Evolutionary conservation across 1,140 invertebrate genomes (phyloP).

Genomic region (Drosophila varians): DNA sequence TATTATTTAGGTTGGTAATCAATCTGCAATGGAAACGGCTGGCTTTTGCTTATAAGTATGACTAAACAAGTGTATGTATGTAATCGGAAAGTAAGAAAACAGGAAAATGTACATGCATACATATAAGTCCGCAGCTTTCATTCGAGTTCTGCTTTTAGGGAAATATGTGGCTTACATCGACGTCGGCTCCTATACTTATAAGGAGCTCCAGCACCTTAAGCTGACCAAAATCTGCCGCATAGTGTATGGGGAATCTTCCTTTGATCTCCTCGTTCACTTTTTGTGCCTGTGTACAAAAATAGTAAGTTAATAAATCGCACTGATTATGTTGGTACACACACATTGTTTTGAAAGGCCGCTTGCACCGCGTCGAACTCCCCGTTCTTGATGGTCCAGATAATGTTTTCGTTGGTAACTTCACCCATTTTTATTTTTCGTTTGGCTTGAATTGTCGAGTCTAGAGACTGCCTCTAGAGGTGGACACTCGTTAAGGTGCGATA

Average conservation of each 20-base stretch:
- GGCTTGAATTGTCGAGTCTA: constrained; percentile 3
- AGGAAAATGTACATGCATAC: neutral
- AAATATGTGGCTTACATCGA: constrained; percentile 92
- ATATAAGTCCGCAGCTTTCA: neutral
- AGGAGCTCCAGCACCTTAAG: constrained; percentile 95
- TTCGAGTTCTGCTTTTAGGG: neutral
- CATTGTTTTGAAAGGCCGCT: constrained; percentile 90
- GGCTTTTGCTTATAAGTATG: constrained; percentile 5
- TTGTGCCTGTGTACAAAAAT: constrained; percentile 84
- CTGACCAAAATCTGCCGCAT: constrained; percentile 98
- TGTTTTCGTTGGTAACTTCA: constrained; percentile 58
- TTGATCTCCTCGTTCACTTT: constrained; percentile 94
- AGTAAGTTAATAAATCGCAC: neutral
- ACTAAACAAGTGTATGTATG: constrained; percentile 26
- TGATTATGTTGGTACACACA: constrained; percentile 82
- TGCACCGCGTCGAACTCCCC: constrained; percentile 96
- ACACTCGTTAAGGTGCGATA: constrained; percentile 16
- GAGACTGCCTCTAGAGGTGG: constrained; percentile 26
- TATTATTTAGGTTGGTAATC: neutral
- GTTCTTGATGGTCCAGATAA: constrained; percentile 92
- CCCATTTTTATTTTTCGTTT: constrained; percentile 54
- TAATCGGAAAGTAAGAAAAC: neutral
- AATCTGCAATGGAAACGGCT: neutral
- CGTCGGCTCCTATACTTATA: constrained; percentile 93
- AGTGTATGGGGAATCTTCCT: constrained; percentile 93